Evolutionary conservation across 2,888 invertebrate genomes (phyloP), one percentile per base, ranked within the genome.

Genomic region (Drosophila birchii): DNA sequence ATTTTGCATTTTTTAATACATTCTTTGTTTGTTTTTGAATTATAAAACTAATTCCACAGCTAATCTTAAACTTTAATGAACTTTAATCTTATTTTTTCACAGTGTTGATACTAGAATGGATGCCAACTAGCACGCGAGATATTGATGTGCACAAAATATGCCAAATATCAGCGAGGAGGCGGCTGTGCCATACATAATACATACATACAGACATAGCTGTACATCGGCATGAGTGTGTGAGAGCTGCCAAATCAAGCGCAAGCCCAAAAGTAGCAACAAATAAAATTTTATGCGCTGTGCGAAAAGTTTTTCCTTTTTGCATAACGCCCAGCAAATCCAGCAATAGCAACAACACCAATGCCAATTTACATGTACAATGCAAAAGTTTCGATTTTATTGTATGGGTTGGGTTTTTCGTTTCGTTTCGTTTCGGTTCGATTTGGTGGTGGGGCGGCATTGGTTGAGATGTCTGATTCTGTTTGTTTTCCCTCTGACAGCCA

Each of bases 221-320:
- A 16, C 62, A 47, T 63, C 53, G 58, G 43, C 60, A 38, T 54
- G 72, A 45, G 72, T 56, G 67, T 56, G 53, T 26, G 26, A 60
- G 62, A 60, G 62, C 38, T 87, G 86, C 83, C 88, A 86, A 86
- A 86, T 86, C 86, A 86, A 86, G 86, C 83, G 83, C 81, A 83
- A 86, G 83, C 86, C 83, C 86, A 81, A 86, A 86, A 86, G 88
- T 86, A 86, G 86, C 86, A 86, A 88, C 86, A 88, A 88, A 86
- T 86, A 86, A 86, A 81, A 86, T 88, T 87, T 87, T 86, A 86
- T 86, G 83, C 86, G 76, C 84, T 80, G 63, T 69, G 80, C 81
- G 69, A 78, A 86, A 87, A 85, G 71, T 86, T 87, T 83, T 87
- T 66, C 78, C 78, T 78, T 86, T 86, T 86, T 83, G 88, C 88